A percentile compares a stretch with the other conserved stretches of the same genome.
Evolutionary conservation across 2,113 vertebrate species (phyloP).

Genomic region (Corythaixoides concolor): DNA sequence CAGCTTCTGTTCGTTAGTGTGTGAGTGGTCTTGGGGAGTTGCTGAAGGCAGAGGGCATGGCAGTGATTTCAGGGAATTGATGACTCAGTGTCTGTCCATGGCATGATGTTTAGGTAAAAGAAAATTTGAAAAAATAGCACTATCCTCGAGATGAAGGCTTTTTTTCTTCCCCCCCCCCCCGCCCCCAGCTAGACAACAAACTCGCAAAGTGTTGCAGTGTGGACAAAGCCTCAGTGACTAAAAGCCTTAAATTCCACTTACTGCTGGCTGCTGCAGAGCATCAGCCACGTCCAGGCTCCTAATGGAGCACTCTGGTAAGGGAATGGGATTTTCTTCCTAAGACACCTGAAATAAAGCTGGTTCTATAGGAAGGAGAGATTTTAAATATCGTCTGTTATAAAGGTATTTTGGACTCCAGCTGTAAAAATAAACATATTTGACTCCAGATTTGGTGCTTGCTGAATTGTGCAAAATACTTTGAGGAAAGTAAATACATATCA

Average conservation of each 20-base stretch:
- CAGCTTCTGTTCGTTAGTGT: not conserved
- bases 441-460: not conserved
- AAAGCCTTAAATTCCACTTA: not conserved
- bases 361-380: not conserved
- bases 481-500: not conserved
- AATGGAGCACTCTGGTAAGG: not conserved
- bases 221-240: not conserved
- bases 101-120: not conserved
- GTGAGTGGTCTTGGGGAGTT: not conserved
- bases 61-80: not conserved
- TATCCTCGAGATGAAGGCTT: not conserved
- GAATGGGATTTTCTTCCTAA: not conserved
- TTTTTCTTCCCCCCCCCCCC: fast-evolving
- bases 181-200: not conserved
- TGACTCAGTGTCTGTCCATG: not conserved
- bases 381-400: not conserved
- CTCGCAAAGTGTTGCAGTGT: not conserved
- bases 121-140: not conserved
- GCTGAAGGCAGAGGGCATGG: not conserved
- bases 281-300: not conserved
- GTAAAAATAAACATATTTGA: not conserved
- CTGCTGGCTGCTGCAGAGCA: not conserved
- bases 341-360: not conserved
- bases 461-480: not conserved
- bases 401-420: not conserved